Base-by-base conservation (phyloP, 2,797 vertebrate species). In the Gymnoscopelus braueri region DNA sequence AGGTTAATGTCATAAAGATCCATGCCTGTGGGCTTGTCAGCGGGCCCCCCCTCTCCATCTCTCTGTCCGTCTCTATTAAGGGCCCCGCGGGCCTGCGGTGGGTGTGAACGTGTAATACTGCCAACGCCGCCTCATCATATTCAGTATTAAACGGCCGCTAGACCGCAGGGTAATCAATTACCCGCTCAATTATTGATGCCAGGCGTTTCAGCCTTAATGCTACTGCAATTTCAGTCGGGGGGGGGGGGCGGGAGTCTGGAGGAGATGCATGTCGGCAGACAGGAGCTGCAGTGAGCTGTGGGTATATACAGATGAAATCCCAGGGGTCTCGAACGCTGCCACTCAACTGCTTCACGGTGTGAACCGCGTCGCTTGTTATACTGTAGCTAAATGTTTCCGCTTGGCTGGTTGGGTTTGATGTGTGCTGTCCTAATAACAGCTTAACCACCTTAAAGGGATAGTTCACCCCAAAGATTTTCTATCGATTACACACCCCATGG, bases 101-200 rank as follows among this genome's bases (percentile, higher is more conserved):
- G 60, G 49, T 76, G 57, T 77, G 76, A 72, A 71, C 59, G 59
- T 71, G 35, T 67, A 58, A 53, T 50, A 29, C 24, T 47, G 54
- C 52, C 11, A 1, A 32, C 48, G 32, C 52, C 26, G 63, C 56
- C 48, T 23, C 44, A 29, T 53, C 47, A 72, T 66, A 70, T 69
- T 19, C 44, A 6, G 15, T 32, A 67, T 66, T 63, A 70, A 80
- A 80, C n/a, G 51, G 11, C 69, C 56, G 39, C 66, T 19, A 59
- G 67, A 44, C 63, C 78, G 67, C 53, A 39, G 51, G 73, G 24
- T 60, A 72, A 88, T 88, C 65, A 69, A 82, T 84, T 74, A 75
- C 78, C 63, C 13, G 53, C 78, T 78, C 60, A 80, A 81, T 84
- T 73, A 81, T 77, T 63, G 63, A 73, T 62, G 73, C 29, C 8